phyloP scores from a whole-genome alignment of 35 echinoderm and acorn worm genomes.

The Heliocidaris tuberculata region DNA sequence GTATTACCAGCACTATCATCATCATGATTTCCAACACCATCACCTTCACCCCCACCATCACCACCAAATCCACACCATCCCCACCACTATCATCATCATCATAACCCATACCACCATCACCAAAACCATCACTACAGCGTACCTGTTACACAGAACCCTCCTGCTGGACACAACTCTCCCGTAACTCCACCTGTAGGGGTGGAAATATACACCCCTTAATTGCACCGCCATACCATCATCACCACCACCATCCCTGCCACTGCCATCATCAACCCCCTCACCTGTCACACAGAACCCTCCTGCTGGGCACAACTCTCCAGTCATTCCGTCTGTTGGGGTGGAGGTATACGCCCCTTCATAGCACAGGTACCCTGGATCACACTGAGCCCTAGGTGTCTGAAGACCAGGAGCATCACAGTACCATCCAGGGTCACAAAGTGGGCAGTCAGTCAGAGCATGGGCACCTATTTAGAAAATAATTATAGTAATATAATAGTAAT shows the following conservation, averaged over 20 bases:
- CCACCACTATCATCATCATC: background rate
- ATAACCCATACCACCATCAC: background rate
- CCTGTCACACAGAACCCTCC: constrained; percentile 84
- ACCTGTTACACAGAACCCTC: constrained; percentile 75
- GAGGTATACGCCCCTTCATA: constrained; percentile 92
- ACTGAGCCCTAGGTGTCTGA: constrained; percentile 78
- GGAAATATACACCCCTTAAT: constrained; percentile 81
- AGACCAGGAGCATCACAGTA: constrained; percentile 96
- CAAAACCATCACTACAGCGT: background rate
- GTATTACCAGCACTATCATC: background rate
- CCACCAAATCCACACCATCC: background rate
- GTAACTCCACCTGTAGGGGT: constrained; percentile 73
- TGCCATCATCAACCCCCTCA: background rate
- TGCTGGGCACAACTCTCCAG: constrained; percentile 91
- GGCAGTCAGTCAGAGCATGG: constrained; percentile 62
- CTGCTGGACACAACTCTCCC: constrained; percentile 88
- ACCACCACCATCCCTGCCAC: background rate
- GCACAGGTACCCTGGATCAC: constrained; percentile 90
- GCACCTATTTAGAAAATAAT: constrained; percentile 34
- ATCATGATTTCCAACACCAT: background rate
- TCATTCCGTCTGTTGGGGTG: constrained; percentile 75
- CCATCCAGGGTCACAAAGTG: constrained; percentile 92
- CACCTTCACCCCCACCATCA: background rate
- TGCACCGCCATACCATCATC: constrained; percentile 42
- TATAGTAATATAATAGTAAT: background rate